These are phyloP conservation scores for Cherax destructor DNA, from an alignment of 1,140 invertebrate species.

Conservation along the genomic window DNA sequence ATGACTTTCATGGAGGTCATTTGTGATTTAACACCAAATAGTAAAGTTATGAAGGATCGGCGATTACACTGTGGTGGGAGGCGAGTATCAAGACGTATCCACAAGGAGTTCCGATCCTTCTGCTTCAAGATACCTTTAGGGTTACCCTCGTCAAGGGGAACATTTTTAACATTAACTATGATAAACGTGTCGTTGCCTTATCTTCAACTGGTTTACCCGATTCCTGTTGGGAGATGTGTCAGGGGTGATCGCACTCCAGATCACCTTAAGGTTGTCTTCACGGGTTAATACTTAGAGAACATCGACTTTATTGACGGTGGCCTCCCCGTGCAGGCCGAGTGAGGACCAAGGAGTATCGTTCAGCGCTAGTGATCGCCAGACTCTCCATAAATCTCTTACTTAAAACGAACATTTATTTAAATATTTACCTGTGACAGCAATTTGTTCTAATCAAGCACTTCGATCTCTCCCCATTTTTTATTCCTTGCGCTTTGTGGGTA, in stretches of 20 bases:
- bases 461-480: no score
- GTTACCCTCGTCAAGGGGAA: background rate
- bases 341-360: background rate
- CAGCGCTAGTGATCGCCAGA: background rate
- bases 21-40: background rate
- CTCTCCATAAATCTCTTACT: no score
- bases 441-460: no score
- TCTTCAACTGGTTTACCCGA: background rate
- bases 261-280: background rate
- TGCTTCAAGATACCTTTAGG: background rate
- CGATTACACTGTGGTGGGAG: background rate
- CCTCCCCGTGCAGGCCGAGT: background rate
- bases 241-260: background rate
- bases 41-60: background rate
- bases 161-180: background rate
- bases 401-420: no score
- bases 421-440: no score
- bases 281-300: background rate
- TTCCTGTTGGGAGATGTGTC: background rate
- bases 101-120: background rate
- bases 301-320: background rate
- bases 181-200: background rate
- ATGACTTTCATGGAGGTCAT: background rate
- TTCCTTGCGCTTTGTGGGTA: no score
- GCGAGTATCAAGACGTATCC: background rate